Conservation (phyloP, 2,888 invertebrate species). For the Metacarcinus magister region DNA sequence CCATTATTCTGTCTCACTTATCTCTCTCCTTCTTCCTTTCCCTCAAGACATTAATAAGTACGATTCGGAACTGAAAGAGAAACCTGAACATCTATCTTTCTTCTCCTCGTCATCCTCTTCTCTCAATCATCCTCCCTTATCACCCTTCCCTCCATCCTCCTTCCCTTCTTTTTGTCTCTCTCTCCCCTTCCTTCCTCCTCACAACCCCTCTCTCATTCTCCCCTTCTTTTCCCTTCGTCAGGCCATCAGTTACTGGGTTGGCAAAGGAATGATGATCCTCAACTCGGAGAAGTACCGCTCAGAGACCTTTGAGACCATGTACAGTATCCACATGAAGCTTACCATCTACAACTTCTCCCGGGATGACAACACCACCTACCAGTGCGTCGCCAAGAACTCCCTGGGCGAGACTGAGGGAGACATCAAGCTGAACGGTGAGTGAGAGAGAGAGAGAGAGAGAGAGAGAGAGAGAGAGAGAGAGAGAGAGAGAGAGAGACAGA, state of each 20-base stretch:
- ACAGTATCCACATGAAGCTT: conserved; percentile 94
- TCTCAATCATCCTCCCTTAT: neutral
- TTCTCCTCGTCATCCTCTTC: neutral
- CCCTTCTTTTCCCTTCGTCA: conserved; percentile 38
- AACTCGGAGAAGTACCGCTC: conserved; percentile 95
- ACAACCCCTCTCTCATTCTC: neutral
- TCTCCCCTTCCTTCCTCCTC: neutral
- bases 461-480: neutral
- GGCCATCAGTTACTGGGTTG: conserved; percentile 85
- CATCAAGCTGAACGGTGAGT: conserved; percentile 91
- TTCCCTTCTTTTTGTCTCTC: neutral
- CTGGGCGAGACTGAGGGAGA: conserved; percentile 97
- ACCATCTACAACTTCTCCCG: conserved; percentile 93
- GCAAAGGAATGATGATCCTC: conserved; percentile 94
- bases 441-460: neutral
- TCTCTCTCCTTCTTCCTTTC: neutral
- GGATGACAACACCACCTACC: conserved; percentile 94
- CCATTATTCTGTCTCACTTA: neutral
- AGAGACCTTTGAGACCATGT: conserved; percentile 92
- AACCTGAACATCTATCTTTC: too few species aligned
- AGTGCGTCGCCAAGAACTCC: conserved; percentile 96
- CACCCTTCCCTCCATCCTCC: neutral
- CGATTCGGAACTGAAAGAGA: too few species aligned
- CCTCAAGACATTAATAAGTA: too few species aligned
- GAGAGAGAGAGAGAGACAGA: neutral